phyloP scores from a whole-genome alignment of 2,888 invertebrate species.

The Dynastes maya region DNA sequence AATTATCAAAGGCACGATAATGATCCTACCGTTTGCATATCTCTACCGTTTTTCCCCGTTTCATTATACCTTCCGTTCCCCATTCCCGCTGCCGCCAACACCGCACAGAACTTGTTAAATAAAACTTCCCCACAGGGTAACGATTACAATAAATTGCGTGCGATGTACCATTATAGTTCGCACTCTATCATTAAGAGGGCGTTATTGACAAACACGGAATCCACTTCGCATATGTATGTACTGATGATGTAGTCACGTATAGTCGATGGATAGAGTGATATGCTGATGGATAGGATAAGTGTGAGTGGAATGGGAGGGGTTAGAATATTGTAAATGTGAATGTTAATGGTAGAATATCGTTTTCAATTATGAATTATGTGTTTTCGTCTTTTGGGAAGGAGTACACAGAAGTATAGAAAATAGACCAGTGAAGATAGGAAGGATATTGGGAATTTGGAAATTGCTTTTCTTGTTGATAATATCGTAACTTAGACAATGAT shows the following conservation, averaged over 20 bases:
- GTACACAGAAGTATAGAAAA: too few species aligned
- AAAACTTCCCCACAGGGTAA: conserved; percentile 27
- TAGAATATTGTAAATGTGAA: too few species aligned
- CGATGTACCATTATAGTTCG: conserved; percentile 12
- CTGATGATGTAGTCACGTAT: neutral
- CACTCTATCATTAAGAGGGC: conserved; percentile 20
- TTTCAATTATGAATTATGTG: too few species aligned
- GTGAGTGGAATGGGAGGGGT: too few species aligned
- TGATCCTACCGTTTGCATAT: neutral
- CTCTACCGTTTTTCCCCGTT: neutral
- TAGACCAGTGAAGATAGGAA: too few species aligned
- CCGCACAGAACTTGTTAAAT: conserved; percentile 9
- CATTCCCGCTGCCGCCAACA: neutral
- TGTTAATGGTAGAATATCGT: too few species aligned
- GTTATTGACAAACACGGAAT: conserved; percentile 23
- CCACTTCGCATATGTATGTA: neutral
- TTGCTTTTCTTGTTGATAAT: too few species aligned
- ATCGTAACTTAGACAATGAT: too few species aligned
- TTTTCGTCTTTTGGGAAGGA: too few species aligned
- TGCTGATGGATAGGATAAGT: too few species aligned
- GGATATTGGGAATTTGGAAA: too few species aligned
- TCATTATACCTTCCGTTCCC: neutral
- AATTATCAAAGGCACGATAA: conserved; percentile 28
- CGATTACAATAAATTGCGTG: conserved; percentile 32
- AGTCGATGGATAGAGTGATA: too few species aligned